Evolutionary conservation across 2,888 invertebrate genomes (phyloP), one percentile per base, ranked within the genome.

Genomic region (Yponomeuta sedellus): DNA sequence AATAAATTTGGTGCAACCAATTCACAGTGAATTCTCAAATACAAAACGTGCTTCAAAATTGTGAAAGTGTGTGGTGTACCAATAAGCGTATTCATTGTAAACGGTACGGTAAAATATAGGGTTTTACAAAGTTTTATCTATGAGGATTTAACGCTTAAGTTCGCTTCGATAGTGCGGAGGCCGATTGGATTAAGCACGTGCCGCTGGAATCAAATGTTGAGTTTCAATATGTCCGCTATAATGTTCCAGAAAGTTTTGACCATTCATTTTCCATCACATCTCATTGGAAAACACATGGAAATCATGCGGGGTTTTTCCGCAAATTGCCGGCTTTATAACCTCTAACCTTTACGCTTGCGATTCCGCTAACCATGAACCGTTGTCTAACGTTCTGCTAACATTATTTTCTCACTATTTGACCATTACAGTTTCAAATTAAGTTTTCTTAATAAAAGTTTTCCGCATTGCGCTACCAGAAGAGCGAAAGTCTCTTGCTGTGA

Each of bases 171-270:
- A 72, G 68, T 71, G 44, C 59, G 66, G 40, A 19, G 20, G 61
- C 61, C 34, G n/a, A 61, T 22, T 61, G 40, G 75, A 75, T 75
- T 78, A 74, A 78, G 72, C 79, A 78, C 79, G 78, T 8, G 34
- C 34, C 81, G 81, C 82, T 85, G 85, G 85, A 86, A 74, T 61
- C 77, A 78, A 71, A 88, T 86, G 82, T 90, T 82, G 81, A 84
- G 83, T 90, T 90, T 80, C 89, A 90, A 83, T 77, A 85, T 86
- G 86, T 87, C 87, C 77, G 87, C 85, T 82, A 16, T 77, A 79
- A 72, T 77, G 83, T 81, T 86, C 83, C 85, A 84, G 85, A 84
- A 83, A 77, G 79, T 66, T 68, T 66, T 66, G 16, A 16, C 44
- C 44, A 52, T 52, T 52, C 5, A 59, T 25, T 59, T 59, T 19